These are phyloP conservation scores for Apostichopus leukothele DNA, from an alignment of 53 echinoderm and acorn worm species.

Conservation along the genomic window DNA sequence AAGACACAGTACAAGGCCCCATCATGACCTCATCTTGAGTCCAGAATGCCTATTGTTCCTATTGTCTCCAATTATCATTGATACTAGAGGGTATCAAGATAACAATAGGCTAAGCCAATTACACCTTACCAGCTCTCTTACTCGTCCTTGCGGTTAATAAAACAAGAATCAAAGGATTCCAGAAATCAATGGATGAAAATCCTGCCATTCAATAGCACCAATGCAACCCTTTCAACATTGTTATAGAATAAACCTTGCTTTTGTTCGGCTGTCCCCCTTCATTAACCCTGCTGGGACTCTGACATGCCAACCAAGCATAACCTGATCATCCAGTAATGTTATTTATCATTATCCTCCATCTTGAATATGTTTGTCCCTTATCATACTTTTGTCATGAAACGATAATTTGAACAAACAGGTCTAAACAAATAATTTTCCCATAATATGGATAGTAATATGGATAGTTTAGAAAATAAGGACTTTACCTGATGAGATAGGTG, in stretches of 20 bases:
- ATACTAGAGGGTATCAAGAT: not conserved
- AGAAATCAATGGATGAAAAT: not conserved
- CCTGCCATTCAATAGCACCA: not conserved
- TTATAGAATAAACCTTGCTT: not conserved
- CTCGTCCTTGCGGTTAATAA: not conserved
- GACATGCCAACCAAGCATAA: too few species aligned
- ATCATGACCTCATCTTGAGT: not conserved
- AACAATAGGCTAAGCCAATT: not conserved
- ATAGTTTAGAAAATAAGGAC: too few species aligned
- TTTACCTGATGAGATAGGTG: too few species aligned
- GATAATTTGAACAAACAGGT: too few species aligned
- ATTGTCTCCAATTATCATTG: not conserved
- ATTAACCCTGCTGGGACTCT: not conserved
- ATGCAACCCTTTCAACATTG: not conserved
- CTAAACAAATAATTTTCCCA: too few species aligned
- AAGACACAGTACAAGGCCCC: not conserved
- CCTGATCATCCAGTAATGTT: too few species aligned
- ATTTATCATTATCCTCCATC: too few species aligned
- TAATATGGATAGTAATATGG: too few species aligned
- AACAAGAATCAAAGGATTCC: not conserved
- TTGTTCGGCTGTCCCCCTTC: not conserved
- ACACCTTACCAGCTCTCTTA: not conserved
- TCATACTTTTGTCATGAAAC: too few species aligned
- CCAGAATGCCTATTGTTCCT: not conserved
- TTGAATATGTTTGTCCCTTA: too few species aligned